Evolutionary conservation across 2,888 invertebrate genomes (phyloP), one percentile per base, ranked within the genome.

Genomic region (Sarcophaga carnaria): DNA sequence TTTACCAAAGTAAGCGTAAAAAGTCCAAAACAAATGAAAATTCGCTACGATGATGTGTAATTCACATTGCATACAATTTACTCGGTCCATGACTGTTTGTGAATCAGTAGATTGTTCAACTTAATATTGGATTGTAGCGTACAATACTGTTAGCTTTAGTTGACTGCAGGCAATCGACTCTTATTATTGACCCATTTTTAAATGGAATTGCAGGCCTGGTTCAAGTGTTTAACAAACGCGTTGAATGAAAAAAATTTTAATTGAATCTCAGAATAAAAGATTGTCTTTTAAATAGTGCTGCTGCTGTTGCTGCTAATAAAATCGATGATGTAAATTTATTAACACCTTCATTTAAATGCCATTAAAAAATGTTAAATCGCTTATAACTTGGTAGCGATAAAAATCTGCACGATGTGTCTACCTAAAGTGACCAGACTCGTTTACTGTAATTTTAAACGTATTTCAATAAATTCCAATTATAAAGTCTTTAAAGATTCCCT

Each of bases 271-370:
- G 37, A 37, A 37, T 88, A 88, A 85, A 83, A 88, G 54, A 86
- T 77, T 75, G 83, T 83, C 74, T 80, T 79, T 54, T 54, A 14
- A 54, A 54, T 17, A 54, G 12, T 54, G 37, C 37, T 27, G 27
- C 27, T 27, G 37, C 37, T 54, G 85, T 77, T 85, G 84, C 59
- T 80, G 76, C 91, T 92, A 92, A 91, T 91, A 91, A 91, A 92
- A 91, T 89, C 91, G 92, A 92, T 91, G 92, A 92, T 92, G 91
- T 91, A 91, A 92, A 92, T 89, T 86, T 86, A 86, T 89, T 89
- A 88, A 88, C 88, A 89, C 91, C 90, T 91, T 90, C 20, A 54
- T 78, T 75, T 78, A 75, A 81, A 86, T 78, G 77, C 69, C 72
- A 83, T 59, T 64, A 78, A 59, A 22, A 74, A 75, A 67, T 60